Conservation (phyloP, 2,797 vertebrate species). For the Pteropus rufus region DNA sequence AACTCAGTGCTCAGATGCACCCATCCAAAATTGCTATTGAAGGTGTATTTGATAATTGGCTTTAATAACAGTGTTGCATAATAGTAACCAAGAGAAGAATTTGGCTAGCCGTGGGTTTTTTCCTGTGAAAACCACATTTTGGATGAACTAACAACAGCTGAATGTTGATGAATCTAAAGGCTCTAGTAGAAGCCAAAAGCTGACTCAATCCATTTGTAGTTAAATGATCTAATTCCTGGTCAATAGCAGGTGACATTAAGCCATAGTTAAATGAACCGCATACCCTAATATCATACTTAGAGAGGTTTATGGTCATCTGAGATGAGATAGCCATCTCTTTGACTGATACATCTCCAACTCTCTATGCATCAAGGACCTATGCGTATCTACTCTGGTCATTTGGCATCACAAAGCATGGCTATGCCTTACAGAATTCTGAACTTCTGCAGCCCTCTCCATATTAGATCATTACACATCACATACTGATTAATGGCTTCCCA, state of each 20-base stretch:
- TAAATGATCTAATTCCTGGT: conserved; percentile 49
- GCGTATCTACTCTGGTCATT: background rate
- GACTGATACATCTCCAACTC: background rate
- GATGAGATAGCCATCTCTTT: background rate
- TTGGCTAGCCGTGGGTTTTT: background rate
- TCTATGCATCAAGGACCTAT: background rate
- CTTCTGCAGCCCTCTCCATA: background rate
- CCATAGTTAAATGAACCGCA: background rate
- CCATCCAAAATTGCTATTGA: background rate
- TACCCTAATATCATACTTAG: background rate
- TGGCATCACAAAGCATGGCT: background rate
- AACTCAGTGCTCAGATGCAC: background rate
- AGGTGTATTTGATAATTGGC: conserved; percentile 11
- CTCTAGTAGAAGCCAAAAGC: conserved; percentile 34
- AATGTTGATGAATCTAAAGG: conserved; percentile 27
- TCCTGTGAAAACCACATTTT: conserved; percentile 56
- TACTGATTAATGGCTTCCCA: background rate
- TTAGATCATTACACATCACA: background rate
- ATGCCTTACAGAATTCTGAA: background rate
- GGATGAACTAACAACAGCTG: conserved; percentile 10
- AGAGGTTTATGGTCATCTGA: background rate
- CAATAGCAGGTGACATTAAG: background rate
- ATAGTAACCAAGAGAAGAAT: conserved; percentile 19
- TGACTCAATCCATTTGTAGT: conserved; percentile 45
- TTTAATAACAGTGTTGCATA: background rate